Percentiles rank a stretch among this genome's conserved stretches.
Evolutionary conservation across 2,113 vertebrate species (phyloP).

Genomic region (Scytalopus superciliaris): DNA sequence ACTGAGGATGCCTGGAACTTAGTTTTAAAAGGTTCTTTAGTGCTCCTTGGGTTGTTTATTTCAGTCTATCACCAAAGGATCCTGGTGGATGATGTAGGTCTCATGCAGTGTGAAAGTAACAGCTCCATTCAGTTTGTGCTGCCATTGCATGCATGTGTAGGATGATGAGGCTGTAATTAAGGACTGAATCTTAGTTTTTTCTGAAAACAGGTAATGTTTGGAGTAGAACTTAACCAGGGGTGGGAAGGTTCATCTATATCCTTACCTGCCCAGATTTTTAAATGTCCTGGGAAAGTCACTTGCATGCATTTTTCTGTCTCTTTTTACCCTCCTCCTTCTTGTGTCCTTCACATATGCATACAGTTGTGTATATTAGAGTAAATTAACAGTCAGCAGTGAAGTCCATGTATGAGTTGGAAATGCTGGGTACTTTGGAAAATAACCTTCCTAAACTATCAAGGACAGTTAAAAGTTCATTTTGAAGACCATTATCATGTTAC

Average conservation of each 20-base stretch:
- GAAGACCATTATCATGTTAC: background rate
- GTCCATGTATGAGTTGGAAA: background rate
- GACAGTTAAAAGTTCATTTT: background rate
- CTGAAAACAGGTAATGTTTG: background rate
- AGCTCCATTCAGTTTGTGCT: background rate
- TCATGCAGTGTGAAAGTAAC: background rate
- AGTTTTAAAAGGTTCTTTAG: background rate
- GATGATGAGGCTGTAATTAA: background rate
- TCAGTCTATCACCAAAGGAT: background rate
- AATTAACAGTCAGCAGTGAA: background rate
- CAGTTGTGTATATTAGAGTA: rapidly evolving
- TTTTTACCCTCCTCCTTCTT: background rate
- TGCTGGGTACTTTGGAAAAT: background rate
- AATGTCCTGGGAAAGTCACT: background rate
- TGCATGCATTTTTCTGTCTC: rapidly evolving
- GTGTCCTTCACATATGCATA: rapidly evolving
- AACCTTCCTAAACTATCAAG: background rate
- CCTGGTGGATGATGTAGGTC: background rate
- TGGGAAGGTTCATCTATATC: background rate
- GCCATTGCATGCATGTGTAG: rapidly evolving
- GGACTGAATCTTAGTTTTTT: background rate
- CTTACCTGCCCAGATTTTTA: rapidly evolving
- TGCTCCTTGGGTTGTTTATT: background rate
- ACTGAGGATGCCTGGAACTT: background rate
- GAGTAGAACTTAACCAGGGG: background rate